phyloP scores from a whole-genome alignment of 2,797 vertebrate species.

The Sebastes hubbsi region DNA sequence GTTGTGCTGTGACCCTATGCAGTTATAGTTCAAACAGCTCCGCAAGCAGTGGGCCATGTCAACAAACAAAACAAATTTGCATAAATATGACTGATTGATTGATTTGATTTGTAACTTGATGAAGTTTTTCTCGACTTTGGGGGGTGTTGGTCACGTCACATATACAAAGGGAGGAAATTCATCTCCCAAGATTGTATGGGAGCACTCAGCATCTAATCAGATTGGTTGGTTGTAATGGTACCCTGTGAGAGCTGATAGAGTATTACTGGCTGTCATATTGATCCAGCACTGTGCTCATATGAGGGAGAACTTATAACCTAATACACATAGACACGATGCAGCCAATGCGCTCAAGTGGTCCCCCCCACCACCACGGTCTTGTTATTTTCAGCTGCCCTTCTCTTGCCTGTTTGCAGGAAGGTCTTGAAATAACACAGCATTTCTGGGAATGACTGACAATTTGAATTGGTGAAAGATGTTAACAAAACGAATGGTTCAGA shows the following conservation, averaged over 20 bases:
- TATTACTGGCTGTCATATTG: conserved; percentile 77
- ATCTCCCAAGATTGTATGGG: conserved; percentile 52
- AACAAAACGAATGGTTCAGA: not conserved
- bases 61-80: not conserved
- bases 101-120: not conserved
- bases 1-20: not conserved
- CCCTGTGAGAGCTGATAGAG: conserved; percentile 75
- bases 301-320: conserved; percentile 75
- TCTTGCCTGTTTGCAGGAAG: conserved; percentile 14
- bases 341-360: conserved; percentile 60
- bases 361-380: not conserved
- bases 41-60: not conserved
- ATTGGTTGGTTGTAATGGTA: conserved; percentile 79
- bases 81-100: conserved; percentile 2
- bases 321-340: conserved; percentile 75
- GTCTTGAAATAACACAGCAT: not conserved
- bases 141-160: conserved; percentile 22
- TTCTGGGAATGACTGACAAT: conserved; percentile 4
- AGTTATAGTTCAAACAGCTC: not conserved
- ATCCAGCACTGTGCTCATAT: conserved; percentile 67
- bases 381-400: conserved; percentile 16
- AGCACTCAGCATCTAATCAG: conserved; percentile 81
- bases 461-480: not conserved
- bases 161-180: conserved; percentile 31
- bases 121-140: not conserved